Percentiles rank a stretch among this genome's conserved stretches.
These are phyloP conservation scores for Incurvaria masculella DNA, from an alignment of 2,888 invertebrate genomes.

Conservation along the genomic window DNA sequence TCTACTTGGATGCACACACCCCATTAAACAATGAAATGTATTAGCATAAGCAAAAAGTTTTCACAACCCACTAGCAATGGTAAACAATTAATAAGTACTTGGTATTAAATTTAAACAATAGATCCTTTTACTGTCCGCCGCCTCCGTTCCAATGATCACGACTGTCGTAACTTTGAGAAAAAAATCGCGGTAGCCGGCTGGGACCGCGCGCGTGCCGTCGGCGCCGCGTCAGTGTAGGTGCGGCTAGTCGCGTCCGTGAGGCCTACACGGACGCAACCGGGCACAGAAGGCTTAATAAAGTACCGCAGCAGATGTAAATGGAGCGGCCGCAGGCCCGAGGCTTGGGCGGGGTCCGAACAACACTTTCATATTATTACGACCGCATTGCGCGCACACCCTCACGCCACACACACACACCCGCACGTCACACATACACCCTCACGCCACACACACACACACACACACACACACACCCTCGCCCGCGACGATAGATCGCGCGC, in stretches of 20 bases:
- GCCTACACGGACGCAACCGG: not conserved
- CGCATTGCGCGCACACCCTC: slow-evolving; percentile 36
- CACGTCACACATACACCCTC: slow-evolving; percentile 23
- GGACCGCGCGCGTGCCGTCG: slow-evolving; percentile 5
- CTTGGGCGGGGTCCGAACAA: slow-evolving; percentile 53
- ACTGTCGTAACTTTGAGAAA: slow-evolving; percentile 26
- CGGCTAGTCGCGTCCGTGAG: not conserved
- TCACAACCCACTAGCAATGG: too few species aligned
- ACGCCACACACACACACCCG: slow-evolving; percentile 22
- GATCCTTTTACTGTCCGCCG: slow-evolving; percentile 22
- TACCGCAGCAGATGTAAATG: slow-evolving; percentile 54
- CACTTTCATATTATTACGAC: slow-evolving; percentile 54
- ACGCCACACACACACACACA: slow-evolving; percentile 8
- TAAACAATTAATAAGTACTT: slow-evolving; percentile 27
- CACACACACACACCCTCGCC: slow-evolving; percentile 1
- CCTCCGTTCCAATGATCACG: slow-evolving; percentile 18
- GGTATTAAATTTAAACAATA: slow-evolving; percentile 27
- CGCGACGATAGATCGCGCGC: slow-evolving; percentile 22
- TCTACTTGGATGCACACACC: too few species aligned
- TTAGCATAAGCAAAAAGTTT: too few species aligned
- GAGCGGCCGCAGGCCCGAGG: slow-evolving; percentile 46
- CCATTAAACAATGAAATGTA: too few species aligned
- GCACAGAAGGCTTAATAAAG: slow-evolving; percentile 46
- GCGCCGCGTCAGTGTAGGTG: not conserved
- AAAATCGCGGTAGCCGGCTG: slow-evolving; percentile 12